These are phyloP conservation scores for Theretra japonica DNA, from an alignment of 2,888 invertebrate species.

Conservation along the genomic window DNA sequence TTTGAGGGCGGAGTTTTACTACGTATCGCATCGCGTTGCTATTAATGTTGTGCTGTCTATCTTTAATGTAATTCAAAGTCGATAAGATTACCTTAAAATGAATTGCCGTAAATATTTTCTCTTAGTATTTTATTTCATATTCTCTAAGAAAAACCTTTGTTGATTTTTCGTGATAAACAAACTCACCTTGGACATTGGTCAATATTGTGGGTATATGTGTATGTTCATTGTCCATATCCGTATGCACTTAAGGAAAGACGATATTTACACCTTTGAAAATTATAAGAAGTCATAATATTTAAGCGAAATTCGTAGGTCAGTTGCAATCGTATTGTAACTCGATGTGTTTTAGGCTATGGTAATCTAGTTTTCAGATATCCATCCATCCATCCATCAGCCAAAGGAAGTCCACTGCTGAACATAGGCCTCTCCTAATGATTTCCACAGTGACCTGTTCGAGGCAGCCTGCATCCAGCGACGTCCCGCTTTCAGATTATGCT, in stretches of 20 bases:
- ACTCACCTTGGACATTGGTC: neutral
- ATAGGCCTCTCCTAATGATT: no score
- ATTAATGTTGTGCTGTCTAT: neutral
- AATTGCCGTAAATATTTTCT: neutral
- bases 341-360: no score
- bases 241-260: neutral
- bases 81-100: no score
- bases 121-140: neutral
- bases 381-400: no score
- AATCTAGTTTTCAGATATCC: no score
- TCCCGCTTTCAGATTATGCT: no score
- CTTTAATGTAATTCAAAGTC: no score
- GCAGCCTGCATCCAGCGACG: no score
- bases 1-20: neutral
- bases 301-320: neutral
- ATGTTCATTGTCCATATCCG: neutral
- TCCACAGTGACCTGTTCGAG: no score
- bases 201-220: neutral
- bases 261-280: neutral
- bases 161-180: neutral
- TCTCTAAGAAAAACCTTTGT: neutral
- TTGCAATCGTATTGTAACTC: no score
- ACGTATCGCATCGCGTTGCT: neutral
- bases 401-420: no score
- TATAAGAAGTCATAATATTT: neutral